Evolutionary conservation across 1,140 invertebrate species (phyloP).

Genomic region (Orchesella cincta): DNA sequence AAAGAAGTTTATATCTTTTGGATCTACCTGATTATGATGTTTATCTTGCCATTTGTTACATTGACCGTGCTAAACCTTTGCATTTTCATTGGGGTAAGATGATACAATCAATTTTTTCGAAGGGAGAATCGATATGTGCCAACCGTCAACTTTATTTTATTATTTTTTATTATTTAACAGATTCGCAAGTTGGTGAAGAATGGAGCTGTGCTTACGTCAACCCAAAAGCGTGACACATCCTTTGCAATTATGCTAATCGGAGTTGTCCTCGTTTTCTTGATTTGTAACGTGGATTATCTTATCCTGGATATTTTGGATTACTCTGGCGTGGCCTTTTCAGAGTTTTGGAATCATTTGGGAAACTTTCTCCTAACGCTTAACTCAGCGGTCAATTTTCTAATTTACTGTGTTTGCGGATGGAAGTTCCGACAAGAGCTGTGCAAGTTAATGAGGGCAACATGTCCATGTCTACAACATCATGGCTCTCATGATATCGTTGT

Average conservation of each 20-base stretch:
- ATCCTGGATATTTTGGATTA: constrained; percentile 55
- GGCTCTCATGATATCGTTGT: constrained; percentile 6
- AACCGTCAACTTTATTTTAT: not conserved
- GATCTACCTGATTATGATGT: constrained; percentile 40
- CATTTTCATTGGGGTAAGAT: constrained; percentile 33
- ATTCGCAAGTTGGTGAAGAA: not conserved
- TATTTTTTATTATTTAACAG: not conserved
- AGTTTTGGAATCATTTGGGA: constrained; percentile 61
- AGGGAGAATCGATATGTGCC: no score
- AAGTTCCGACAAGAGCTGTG: constrained; percentile 67
- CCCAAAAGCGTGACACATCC: constrained; percentile 34
- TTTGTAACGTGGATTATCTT: constrained; percentile 37
- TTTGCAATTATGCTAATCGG: constrained; percentile 36
- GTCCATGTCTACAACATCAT: not conserved
- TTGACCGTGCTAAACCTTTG: constrained; percentile 31
- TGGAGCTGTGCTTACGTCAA: not conserved
- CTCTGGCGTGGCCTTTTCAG: constrained; percentile 61
- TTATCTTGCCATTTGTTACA: constrained; percentile 34
- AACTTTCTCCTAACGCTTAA: constrained; percentile 96
- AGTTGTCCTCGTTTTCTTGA: constrained; percentile 38
- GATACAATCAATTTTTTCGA: not conserved
- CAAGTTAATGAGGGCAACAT: not conserved
- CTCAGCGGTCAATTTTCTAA: constrained; percentile 94
- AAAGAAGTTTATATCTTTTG: constrained; percentile 37
- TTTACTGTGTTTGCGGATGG: constrained; percentile 95